Conservation (phyloP, 2,797 vertebrate genomes). For the Pampus argenteus region DNA sequence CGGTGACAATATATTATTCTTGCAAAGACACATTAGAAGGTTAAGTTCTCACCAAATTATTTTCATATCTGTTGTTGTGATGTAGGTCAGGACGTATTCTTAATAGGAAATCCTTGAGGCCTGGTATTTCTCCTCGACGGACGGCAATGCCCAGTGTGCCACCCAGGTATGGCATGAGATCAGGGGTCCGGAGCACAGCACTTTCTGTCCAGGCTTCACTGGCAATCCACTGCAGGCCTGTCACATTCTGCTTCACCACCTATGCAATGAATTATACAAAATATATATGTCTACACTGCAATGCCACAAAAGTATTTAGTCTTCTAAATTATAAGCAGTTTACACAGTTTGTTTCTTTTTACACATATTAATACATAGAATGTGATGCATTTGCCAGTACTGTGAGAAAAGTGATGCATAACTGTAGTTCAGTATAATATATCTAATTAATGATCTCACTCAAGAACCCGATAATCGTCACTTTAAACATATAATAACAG, state of each 20-base stretch:
- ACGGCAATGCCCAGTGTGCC: slow-evolving; percentile 30
- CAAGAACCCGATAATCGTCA: no score
- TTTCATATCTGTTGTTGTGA: not conserved
- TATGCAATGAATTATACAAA: not conserved
- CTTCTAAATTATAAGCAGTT: no score
- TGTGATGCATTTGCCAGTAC: no score
- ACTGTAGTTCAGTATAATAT: no score
- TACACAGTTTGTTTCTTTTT: no score
- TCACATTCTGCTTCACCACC: not conserved
- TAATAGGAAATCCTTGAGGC: not conserved
- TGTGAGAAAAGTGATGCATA: no score
- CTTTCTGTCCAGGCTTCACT: not conserved
- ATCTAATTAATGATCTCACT: no score
- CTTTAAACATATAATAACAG: no score
- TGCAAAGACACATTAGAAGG: not conserved
- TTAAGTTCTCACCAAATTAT: not conserved
- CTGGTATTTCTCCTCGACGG: not conserved
- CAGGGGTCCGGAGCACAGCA: not conserved
- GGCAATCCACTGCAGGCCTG: not conserved
- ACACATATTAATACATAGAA: no score
- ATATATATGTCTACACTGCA: not conserved
- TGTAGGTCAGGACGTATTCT: not conserved
- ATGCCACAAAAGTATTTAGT: not conserved
- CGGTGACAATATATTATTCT: not conserved
- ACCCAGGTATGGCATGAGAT: slow-evolving; percentile 24